phyloP scores from a whole-genome alignment of 2,888 invertebrate species.

The Pachydiplax longipennis region DNA sequence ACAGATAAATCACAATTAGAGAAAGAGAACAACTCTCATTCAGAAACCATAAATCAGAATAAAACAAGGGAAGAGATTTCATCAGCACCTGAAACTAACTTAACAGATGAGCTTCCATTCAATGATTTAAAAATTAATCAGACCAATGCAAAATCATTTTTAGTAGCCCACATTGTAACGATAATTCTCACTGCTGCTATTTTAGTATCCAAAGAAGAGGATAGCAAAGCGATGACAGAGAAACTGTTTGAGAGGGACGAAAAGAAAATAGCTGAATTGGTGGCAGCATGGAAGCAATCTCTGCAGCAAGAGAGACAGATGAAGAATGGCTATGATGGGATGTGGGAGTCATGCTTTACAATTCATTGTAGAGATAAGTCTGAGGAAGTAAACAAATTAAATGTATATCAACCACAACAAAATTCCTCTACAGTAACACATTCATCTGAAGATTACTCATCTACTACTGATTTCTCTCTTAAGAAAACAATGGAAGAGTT shows the following conservation, averaged over 20 bases:
- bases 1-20: background rate
- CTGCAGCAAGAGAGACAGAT: background rate
- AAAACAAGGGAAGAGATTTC: background rate
- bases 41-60: background rate
- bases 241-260: slow-evolving; percentile 16
- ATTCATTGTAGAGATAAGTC: slow-evolving; percentile 45
- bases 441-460: slow-evolving; percentile 32
- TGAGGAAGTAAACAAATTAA: slow-evolving; percentile 46
- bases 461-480: background rate
- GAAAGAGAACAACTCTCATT: background rate
- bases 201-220: slow-evolving; percentile 1
- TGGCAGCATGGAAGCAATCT: background rate
- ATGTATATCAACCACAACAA: background rate
- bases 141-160: background rate
- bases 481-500: background rate
- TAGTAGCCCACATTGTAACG: background rate
- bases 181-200: slow-evolving; percentile 11
- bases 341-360: slow-evolving; percentile 3
- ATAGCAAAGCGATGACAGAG: background rate
- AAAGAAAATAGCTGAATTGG: background rate
- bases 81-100: background rate
- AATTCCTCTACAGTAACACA: slow-evolving; percentile 45
- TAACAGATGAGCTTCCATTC: background rate
- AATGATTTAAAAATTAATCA: background rate
- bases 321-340: background rate